A percentile compares a stretch with the other conserved stretches of the same genome.
Evolutionary conservation across 1,140 invertebrate genomes (phyloP).

Genomic region (Cephus cinctus): DNA sequence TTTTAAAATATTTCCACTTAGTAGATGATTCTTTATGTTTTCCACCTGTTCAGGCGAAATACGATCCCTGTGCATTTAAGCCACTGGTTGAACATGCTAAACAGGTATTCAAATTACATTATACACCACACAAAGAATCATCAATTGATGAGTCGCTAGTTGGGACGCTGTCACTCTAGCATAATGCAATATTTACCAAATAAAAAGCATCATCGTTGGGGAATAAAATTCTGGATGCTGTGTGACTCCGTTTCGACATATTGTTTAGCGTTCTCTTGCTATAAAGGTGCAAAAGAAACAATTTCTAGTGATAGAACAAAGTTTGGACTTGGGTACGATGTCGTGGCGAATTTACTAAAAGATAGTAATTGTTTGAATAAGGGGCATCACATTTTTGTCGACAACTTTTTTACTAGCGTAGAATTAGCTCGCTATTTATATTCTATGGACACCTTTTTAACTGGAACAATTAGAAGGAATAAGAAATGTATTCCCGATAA

Average conservation of each 20-base stretch:
- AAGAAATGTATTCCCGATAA: slow-evolving; percentile 22
- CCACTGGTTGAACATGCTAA: slow-evolving; percentile 29
- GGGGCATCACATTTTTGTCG: neutral
- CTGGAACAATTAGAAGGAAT: slow-evolving; percentile 22
- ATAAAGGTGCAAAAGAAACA: slow-evolving; percentile 17
- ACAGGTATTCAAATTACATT: slow-evolving; percentile 24
- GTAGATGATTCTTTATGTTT: slow-evolving; percentile 14
- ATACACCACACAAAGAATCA: slow-evolving; percentile 23
- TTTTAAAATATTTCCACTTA: slow-evolving; percentile 29
- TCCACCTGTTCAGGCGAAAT: slow-evolving; percentile 21
- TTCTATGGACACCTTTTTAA: slow-evolving; percentile 15
- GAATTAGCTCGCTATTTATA: slow-evolving; percentile 16
- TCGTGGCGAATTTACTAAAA: neutral
- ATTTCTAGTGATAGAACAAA: neutral
- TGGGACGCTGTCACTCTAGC: slow-evolving; percentile 19
- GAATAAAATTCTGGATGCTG: slow-evolving; percentile 30
- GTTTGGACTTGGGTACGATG: neutral
- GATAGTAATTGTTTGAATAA: neutral
- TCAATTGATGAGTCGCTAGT: slow-evolving; percentile 27
- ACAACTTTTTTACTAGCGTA: slow-evolving; percentile 19
- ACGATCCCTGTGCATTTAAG: slow-evolving; percentile 28
- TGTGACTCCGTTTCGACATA: slow-evolving; percentile 25
- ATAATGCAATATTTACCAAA: slow-evolving; percentile 28
- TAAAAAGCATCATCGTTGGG: slow-evolving; percentile 32
- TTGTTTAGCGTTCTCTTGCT: slow-evolving; percentile 25